phyloP scores from a whole-genome alignment of 2,797 vertebrate genomes.

The Serranus cabrilla region DNA sequence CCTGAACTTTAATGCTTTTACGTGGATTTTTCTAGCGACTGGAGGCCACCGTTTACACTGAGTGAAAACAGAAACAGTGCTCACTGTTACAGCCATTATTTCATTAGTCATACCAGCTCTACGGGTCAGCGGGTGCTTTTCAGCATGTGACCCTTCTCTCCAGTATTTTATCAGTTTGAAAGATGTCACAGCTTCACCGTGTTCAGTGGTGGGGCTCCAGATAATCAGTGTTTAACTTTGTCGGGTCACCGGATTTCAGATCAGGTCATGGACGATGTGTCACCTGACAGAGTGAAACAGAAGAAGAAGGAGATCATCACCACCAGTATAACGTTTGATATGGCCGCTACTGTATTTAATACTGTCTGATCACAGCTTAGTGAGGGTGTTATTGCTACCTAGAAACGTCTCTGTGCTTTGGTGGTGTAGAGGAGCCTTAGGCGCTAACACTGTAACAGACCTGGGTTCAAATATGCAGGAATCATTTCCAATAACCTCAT shows the following conservation, averaged over 20 bases:
- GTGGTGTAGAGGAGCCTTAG: constrained; percentile 61
- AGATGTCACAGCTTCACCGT: constrained; percentile 28
- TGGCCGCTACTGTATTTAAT: constrained; percentile 50
- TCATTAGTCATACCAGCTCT: constrained; percentile 44
- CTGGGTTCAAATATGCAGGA: constrained; percentile 54
- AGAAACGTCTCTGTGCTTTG: constrained; percentile 64
- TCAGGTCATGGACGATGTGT: constrained; percentile 9
- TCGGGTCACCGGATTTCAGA: constrained; percentile 30
- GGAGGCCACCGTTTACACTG: neutral
- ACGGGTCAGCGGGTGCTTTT: constrained; percentile 40
- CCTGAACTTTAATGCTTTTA: constrained; percentile 5
- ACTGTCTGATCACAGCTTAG: constrained; percentile 59
- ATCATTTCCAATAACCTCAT: neutral
- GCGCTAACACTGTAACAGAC: constrained; percentile 54
- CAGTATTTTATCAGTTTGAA: constrained; percentile 29
- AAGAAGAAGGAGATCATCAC: constrained; percentile 17
- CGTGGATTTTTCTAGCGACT: neutral
- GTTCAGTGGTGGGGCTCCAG: constrained; percentile 2
- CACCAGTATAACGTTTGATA: constrained; percentile 15
- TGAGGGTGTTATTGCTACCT: constrained; percentile 66
- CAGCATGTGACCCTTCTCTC: constrained; percentile 25
- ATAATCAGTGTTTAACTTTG: constrained; percentile 30
- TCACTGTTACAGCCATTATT: constrained; percentile 18
- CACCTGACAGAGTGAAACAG: constrained; percentile 3
- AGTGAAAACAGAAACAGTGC: constrained; percentile 10